These are phyloP conservation scores for Hyla sarda DNA, from an alignment of 2,113 vertebrate genomes.

Conservation along the genomic window DNA sequence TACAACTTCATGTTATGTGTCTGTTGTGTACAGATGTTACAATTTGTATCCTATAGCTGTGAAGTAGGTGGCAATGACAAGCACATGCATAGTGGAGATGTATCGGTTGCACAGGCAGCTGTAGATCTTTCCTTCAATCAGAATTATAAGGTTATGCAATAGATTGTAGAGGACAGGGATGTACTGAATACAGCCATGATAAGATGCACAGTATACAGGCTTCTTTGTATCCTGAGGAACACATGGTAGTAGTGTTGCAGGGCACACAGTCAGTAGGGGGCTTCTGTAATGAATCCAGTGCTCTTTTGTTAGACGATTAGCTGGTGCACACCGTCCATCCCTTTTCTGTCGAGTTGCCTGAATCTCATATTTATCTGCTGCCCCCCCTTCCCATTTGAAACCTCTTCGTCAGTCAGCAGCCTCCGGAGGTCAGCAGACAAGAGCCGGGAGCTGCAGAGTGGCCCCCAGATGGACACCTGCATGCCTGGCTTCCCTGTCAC, in stretches of 20 bases:
- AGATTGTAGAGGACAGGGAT: background rate
- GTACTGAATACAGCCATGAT: background rate
- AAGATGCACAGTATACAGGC: background rate
- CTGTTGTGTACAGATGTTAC: background rate
- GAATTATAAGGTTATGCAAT: background rate
- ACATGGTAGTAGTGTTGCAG: background rate
- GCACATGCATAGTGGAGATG: background rate
- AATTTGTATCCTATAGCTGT: background rate
- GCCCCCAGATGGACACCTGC: slow-evolving; percentile 73
- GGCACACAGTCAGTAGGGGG: background rate
- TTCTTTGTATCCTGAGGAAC: background rate
- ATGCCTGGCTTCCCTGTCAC: slow-evolving; percentile 66
- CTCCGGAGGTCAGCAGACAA: slow-evolving; percentile 67
- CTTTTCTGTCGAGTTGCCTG: slow-evolving; percentile 49
- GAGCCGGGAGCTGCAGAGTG: slow-evolving; percentile 63
- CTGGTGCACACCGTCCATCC: slow-evolving; percentile 60
- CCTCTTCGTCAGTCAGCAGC: slow-evolving; percentile 61
- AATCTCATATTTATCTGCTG: slow-evolving; percentile 64
- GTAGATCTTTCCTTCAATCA: background rate
- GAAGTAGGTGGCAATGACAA: background rate
- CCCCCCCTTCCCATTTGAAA: slow-evolving; percentile 44
- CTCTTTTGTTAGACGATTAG: slow-evolving; percentile 30
- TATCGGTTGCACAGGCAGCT: background rate
- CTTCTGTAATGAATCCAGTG: slow-evolving; percentile 17
- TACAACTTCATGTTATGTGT: too few relatives aligned